Evolutionary conservation across 2,113 vertebrate species (phyloP).

Genomic region (Rhizomys pruinosus): DNA sequence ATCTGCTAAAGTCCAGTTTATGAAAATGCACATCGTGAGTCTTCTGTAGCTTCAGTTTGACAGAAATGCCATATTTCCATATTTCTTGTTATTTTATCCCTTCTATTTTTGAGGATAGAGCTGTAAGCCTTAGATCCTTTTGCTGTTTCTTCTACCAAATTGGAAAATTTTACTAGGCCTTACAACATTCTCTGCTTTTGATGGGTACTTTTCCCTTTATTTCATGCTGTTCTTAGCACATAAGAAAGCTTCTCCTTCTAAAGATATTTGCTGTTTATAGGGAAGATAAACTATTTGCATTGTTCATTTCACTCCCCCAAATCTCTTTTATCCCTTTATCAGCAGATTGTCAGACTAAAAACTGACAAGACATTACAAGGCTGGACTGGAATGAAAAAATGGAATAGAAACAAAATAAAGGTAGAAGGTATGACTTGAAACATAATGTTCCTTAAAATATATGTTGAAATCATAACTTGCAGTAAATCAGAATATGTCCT

Average conservation of each 20-base stretch:
- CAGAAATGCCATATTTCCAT: background rate
- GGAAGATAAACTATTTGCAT: background rate
- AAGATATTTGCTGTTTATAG: background rate
- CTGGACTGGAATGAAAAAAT: background rate
- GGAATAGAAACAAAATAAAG: background rate
- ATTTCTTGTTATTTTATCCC: background rate
- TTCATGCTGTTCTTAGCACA: background rate
- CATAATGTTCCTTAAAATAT: background rate
- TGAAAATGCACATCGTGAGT: background rate
- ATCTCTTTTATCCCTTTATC: background rate
- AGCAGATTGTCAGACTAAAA: background rate
- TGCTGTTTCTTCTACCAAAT: background rate
- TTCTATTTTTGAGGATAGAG: background rate
- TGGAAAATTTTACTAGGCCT: background rate
- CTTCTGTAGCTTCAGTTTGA: background rate
- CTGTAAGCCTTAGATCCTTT: background rate
- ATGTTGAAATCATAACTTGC: background rate
- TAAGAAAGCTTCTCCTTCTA: background rate
- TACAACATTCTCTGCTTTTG: background rate
- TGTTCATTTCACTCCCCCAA: background rate
- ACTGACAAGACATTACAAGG: background rate
- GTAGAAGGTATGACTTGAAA: background rate
- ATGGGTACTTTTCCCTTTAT: background rate
- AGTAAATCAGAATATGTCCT: background rate
- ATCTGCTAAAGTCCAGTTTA: background rate